Evolutionary conservation across 2,113 vertebrate species (phyloP).

Genomic region (Boleophthalmus pectinirostris): DNA sequence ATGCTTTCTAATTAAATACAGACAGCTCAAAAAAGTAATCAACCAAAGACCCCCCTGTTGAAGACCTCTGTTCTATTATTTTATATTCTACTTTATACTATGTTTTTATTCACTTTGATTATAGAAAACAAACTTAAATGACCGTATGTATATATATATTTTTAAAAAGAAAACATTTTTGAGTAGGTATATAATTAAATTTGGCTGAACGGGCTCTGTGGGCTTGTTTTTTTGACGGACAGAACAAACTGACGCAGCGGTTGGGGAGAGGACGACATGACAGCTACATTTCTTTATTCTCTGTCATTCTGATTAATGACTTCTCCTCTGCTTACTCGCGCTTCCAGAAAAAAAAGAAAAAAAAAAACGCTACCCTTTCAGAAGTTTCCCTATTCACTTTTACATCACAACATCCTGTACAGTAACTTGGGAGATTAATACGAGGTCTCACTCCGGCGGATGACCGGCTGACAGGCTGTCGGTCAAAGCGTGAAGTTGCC

Average conservation of each 20-base stretch:
- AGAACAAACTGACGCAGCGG: not conserved
- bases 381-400: not conserved
- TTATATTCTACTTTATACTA: too few relatives aligned
- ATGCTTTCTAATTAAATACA: too few relatives aligned
- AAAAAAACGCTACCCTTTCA: not conserved
- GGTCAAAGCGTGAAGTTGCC: conserved; percentile 26
- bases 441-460: conserved; percentile 43
- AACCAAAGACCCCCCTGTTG: too few relatives aligned
- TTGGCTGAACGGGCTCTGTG: not conserved
- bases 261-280: not conserved
- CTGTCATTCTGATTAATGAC: not conserved
- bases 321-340: conserved; percentile 5
- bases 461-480: conserved; percentile 34
- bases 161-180: too few relatives aligned
- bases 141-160: too few relatives aligned
- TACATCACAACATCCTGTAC: not conserved
- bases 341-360: not conserved
- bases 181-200: not conserved
- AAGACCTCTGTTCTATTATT: too few relatives aligned
- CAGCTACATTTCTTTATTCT: conserved; percentile 5
- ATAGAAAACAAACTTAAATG: too few relatives aligned
- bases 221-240: not conserved
- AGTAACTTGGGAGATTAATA: not conserved
- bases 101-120: too few relatives aligned
- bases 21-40: too few relatives aligned